Evolutionary conservation across 2,888 invertebrate species (phyloP).

Genomic region (Lumbricus terrestris): DNA sequence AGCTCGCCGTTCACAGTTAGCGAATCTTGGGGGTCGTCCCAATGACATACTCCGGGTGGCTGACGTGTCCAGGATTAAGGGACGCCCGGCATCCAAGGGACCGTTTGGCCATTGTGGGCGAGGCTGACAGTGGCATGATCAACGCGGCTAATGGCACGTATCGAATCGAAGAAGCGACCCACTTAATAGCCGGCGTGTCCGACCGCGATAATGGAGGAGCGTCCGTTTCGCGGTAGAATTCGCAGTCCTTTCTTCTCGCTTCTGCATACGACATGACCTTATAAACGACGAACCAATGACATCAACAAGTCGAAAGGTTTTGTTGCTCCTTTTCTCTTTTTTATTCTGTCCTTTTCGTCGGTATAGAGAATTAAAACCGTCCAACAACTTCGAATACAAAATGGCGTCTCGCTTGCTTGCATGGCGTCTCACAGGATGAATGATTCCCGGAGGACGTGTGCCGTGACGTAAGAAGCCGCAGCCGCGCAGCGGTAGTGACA

Average conservation of each 20-base stretch:
- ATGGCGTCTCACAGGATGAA: not conserved
- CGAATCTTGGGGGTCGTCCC: not conserved
- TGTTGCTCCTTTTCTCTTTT: not conserved
- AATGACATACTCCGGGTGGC: not conserved
- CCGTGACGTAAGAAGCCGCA: not conserved
- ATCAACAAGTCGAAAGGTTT: not conserved
- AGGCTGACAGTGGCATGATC: not conserved
- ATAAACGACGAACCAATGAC: not conserved
- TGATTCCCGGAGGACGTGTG: not conserved
- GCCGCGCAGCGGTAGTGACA: not conserved
- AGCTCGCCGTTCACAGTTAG: not conserved
- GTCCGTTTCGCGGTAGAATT: not conserved
- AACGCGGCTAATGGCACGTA: not conserved
- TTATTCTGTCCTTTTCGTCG: not conserved
- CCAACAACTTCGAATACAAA: not conserved
- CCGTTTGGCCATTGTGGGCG: not conserved
- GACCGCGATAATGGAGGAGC: not conserved
- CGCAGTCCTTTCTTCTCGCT: not conserved
- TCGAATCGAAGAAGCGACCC: conserved; percentile 3
- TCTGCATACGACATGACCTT: not conserved
- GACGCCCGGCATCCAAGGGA: not conserved
- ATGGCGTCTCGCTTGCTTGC: not conserved
- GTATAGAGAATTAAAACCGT: not conserved
- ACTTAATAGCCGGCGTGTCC: not conserved
- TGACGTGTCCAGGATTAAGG: not conserved